phyloP scores from a whole-genome alignment of 2,113 vertebrate genomes.

The Spea bombifrons region DNA sequence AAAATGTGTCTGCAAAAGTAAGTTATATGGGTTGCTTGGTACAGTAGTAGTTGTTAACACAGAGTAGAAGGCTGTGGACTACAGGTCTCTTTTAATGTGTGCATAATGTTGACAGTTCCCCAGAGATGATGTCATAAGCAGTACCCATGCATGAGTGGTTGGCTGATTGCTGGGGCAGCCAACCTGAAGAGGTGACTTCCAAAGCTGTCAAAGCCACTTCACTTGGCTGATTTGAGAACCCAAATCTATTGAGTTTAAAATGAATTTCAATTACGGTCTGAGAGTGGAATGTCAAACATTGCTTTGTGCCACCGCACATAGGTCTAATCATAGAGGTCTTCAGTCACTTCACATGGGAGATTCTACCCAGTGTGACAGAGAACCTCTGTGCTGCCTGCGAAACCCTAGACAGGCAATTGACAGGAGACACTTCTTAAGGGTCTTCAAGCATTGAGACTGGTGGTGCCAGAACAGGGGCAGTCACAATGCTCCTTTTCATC shows the following conservation, averaged over 20 bases:
- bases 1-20: too few species aligned
- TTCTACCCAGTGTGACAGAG: constrained; percentile 36
- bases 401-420: constrained; percentile 38
- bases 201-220: constrained; percentile 45
- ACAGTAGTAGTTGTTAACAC: not conserved
- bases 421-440: constrained; percentile 27
- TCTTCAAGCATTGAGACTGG: constrained; percentile 36
- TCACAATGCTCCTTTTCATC: constrained; percentile 44
- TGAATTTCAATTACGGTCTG: constrained; percentile 42
- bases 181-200: constrained; percentile 43
- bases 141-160: constrained; percentile 34
- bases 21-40: too few species aligned
- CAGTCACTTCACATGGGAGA: constrained; percentile 35
- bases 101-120: constrained; percentile 26
- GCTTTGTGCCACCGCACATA: constrained; percentile 30
- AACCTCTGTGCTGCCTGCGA: constrained; percentile 37
- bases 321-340: constrained; percentile 33
- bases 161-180: constrained; percentile 37
- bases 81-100: not conserved
- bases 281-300: constrained; percentile 45
- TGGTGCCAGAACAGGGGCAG: constrained; percentile 30
- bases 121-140: constrained; percentile 23
- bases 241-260: constrained; percentile 43
- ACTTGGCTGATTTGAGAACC: constrained; percentile 40
- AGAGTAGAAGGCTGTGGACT: not conserved